phyloP scores from a whole-genome alignment of 2,888 invertebrate species.

The Eutolmus rufibarbis region DNA sequence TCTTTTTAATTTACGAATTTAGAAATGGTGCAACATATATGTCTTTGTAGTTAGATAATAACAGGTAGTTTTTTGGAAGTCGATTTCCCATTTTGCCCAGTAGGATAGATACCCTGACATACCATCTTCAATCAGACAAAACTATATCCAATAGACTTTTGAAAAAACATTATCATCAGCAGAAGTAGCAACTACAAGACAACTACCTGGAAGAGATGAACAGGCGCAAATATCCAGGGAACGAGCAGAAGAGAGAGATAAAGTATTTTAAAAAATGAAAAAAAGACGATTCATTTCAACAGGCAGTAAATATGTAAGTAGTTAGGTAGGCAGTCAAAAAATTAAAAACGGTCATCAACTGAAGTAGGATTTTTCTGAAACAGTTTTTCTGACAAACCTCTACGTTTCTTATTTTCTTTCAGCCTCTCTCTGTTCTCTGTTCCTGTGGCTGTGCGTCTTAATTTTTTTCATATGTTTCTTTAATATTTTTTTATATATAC shows the following conservation, averaged over 20 bases:
- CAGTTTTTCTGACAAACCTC: background rate
- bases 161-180: background rate
- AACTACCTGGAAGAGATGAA: background rate
- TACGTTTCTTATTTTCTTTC: background rate
- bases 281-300: background rate
- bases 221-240: background rate
- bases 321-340: background rate
- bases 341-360: conserved; percentile 2
- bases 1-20: no score
- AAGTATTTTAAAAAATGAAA: background rate
- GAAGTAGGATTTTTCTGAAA: background rate
- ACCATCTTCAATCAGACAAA: background rate
- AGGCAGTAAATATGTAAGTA: background rate
- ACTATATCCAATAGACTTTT: background rate
- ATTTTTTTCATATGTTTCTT: background rate
- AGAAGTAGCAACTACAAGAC: background rate
- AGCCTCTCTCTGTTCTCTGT: background rate
- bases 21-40: no score
- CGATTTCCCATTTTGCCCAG: background rate
- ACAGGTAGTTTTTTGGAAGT: background rate
- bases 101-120: background rate
- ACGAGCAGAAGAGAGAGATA: background rate
- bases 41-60: no score
- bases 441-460: background rate
- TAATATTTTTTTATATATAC: background rate